These are phyloP conservation scores for fruit fly (Drosophila melanogaster) DNA, from an alignment of 1,140 invertebrate species.

Conservation along the genomic window DNA sequence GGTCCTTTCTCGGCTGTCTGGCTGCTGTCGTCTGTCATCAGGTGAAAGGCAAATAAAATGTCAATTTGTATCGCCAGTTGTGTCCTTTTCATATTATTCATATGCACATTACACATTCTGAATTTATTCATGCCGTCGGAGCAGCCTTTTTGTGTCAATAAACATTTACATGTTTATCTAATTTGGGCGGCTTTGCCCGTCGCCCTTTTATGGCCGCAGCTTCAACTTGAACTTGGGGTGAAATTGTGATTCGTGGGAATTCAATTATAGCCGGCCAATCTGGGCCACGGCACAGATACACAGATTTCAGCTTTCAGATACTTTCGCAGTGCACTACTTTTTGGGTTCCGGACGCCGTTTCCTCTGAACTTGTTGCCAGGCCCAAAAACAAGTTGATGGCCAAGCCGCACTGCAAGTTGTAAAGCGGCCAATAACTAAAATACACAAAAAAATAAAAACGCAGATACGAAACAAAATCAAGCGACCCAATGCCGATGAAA, in stretches of 20 bases:
- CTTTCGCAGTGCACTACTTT: conserved; percentile 51
- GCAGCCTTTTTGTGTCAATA: conserved; percentile 68
- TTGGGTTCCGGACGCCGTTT: conserved; percentile 41
- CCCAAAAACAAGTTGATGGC: conserved; percentile 71
- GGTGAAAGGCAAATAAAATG: conserved; percentile 82
- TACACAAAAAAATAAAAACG: conserved; percentile 19
- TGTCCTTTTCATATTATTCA: conserved; percentile 78
- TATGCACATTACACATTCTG: conserved; percentile 75
- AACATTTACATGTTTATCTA: conserved; percentile 79
- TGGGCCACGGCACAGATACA: conserved; percentile 48
- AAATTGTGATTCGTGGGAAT: conserved; percentile 28
- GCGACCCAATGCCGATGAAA: conserved; percentile 63
- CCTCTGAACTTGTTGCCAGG: conserved; percentile 19
- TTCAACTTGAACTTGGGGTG: conserved; percentile 51
- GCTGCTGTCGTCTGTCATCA: conserved; percentile 65
- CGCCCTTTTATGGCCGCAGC: conserved; percentile 5
- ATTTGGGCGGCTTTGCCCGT: conserved; percentile 58
- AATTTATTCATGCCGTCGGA: conserved; percentile 57
- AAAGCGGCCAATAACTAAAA: conserved; percentile 49
- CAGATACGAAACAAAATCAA: conserved; percentile 12
- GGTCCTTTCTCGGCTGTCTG: conserved; percentile 39
- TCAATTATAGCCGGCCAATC: conserved; percentile 40
- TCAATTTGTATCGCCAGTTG: conserved; percentile 78
- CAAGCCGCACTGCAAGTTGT: conserved; percentile 65
- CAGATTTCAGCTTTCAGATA: conserved; percentile 16